A percentile compares a stretch with the other conserved stretches of the same genome.
phyloP scores from a whole-genome alignment of 2,113 vertebrate genomes.

The Ondatra zibethicus region DNA sequence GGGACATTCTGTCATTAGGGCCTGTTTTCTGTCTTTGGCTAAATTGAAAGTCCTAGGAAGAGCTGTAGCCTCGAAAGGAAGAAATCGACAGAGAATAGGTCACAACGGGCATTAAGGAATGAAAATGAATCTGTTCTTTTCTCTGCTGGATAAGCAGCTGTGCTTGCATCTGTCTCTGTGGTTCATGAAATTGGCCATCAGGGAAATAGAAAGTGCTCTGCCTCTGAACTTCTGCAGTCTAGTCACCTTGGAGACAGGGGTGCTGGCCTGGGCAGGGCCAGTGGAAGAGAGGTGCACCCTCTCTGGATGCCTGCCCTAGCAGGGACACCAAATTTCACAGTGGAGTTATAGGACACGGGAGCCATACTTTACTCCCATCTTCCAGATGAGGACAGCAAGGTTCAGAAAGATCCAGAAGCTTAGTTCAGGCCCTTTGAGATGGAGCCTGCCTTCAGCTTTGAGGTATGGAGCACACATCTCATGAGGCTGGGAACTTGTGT shows the following conservation, averaged over 20 bases:
- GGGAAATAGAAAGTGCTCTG: constrained; percentile 83
- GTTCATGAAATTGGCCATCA: constrained; percentile 88
- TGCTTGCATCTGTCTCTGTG: constrained; percentile 84
- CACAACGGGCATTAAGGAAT: constrained; percentile 82
- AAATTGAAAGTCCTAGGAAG: constrained; percentile 81
- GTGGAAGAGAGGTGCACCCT: fast-evolving
- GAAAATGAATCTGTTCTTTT: constrained; percentile 87
- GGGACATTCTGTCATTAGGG: constrained; percentile 81
- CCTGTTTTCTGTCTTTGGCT: constrained; percentile 81
- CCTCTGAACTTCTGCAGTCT: constrained; percentile 80
- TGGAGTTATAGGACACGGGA: too few species aligned
- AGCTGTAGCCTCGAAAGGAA: constrained; percentile 76
- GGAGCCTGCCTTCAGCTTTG: background rate
- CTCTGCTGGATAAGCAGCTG: constrained; percentile 86
- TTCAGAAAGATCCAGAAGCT: background rate
- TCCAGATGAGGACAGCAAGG: background rate
- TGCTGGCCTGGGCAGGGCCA: background rate
- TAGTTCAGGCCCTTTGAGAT: background rate
- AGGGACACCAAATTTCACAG: background rate
- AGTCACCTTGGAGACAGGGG: background rate
- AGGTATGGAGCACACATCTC: background rate
- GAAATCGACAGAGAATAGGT: constrained; percentile 81
- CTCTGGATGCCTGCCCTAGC: background rate
- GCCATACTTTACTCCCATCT: background rate
- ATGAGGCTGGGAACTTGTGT: background rate